phyloP scores from a whole-genome alignment of 2,113 vertebrate species.

The Oncorhynchus clarkii region DNA sequence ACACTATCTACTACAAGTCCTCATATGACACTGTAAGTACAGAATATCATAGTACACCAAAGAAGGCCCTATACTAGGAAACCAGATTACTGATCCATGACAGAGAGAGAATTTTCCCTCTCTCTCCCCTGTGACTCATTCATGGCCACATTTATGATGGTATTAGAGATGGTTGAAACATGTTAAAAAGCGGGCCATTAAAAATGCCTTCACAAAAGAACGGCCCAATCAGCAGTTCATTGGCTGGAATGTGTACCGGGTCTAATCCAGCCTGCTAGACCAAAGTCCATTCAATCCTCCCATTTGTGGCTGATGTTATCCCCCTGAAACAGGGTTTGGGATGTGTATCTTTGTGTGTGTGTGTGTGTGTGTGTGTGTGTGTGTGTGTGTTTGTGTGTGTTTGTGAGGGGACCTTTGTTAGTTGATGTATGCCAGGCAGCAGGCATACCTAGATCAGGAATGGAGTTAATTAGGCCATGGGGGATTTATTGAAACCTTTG shows the following conservation, averaged over 20 bases:
- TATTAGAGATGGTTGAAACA: conserved; percentile 20
- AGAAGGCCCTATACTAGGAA: not conserved
- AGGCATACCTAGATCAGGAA: conserved; percentile 20
- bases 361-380: not conserved
- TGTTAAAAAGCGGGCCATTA: conserved; percentile 46
- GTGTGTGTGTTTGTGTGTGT: not conserved
- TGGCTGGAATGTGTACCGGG: conserved; percentile 47
- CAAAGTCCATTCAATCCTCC: conserved; percentile 57
- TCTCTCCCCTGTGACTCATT: not conserved
- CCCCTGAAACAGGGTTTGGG: conserved; percentile 28
- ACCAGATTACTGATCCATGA: not conserved
- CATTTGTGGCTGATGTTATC: conserved; percentile 53
- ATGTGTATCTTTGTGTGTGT: no score
- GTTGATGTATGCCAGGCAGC: conserved; percentile 27
- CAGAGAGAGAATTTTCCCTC: not conserved
- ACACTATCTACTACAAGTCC: no score
- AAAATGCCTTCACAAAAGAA: conserved; percentile 64
- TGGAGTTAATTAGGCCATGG: conserved; percentile 52
- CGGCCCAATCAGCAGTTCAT: conserved; percentile 68
- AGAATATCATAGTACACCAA: no score
- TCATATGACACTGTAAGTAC: no score
- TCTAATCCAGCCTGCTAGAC: conserved; percentile 65
- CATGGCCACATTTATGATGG: conserved; percentile 16
- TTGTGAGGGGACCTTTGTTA: not conserved
- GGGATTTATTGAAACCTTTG: conserved; percentile 30